A percentile compares a stretch with the other conserved stretches of the same genome.
Evolutionary conservation across 1,140 invertebrate genomes (phyloP).

Genomic region (Augochlora pura): DNA sequence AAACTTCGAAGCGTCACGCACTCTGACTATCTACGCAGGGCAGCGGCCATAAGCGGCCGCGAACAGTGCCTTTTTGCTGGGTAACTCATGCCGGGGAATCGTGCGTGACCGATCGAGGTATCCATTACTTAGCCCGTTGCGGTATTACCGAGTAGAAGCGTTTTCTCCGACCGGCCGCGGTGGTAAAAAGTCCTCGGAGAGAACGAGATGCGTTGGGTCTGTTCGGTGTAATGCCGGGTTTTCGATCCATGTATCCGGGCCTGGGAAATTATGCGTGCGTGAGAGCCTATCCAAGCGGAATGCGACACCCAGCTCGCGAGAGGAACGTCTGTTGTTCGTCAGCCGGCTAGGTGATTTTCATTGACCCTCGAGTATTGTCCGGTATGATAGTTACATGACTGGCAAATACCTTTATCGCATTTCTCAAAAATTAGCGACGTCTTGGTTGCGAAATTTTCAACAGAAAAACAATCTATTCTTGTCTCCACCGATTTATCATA

Average conservation of each 20-base stretch:
- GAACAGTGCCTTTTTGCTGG: conserved; percentile 18
- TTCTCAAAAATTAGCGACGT: no score
- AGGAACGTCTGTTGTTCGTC: conserved; percentile 6
- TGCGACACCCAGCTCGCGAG: conserved; percentile 10
- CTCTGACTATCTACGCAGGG: conserved; percentile 6
- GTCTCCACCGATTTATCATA: no score
- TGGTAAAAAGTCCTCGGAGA: conserved; percentile 5
- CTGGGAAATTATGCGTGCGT: conserved; percentile 16
- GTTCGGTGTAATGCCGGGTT: not conserved
- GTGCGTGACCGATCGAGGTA: conserved; percentile 12
- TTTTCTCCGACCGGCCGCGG: not conserved
- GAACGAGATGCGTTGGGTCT: conserved; percentile 1
- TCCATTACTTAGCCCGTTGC: conserved; percentile 11
- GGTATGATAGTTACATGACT: no score
- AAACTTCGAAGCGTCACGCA: no score
- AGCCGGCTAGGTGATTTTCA: not conserved
- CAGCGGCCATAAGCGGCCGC: not conserved
- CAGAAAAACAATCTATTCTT: no score
- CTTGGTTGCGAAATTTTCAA: no score
- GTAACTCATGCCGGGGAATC: conserved; percentile 16
- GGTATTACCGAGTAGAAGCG: not conserved
- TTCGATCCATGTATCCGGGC: no score
- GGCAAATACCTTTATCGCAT: no score
- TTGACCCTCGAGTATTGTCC: no score
- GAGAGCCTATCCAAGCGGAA: not conserved